Conservation (phyloP, 2,113 vertebrate species). For the Stigmatopora argus region DNA sequence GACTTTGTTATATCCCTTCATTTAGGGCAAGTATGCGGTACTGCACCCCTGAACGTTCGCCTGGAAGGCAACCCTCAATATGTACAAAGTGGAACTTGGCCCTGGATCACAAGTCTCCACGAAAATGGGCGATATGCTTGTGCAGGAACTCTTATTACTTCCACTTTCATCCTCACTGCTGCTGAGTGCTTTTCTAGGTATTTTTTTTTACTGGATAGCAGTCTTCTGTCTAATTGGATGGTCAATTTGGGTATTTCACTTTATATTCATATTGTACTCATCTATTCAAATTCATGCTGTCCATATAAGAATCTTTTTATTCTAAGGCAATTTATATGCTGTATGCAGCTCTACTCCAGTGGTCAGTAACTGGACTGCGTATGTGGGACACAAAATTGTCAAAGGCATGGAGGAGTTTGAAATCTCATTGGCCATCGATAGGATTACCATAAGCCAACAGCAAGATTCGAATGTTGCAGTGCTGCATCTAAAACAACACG, state of each 20-base stretch:
- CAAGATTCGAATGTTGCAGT: constrained; percentile 64
- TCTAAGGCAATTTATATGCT: not conserved
- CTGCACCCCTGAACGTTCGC: not conserved
- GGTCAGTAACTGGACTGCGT: constrained; percentile 39
- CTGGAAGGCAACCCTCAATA: constrained; percentile 1
- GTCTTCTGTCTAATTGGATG: not conserved
- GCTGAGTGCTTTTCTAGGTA: constrained; percentile 49
- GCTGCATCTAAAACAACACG: constrained; percentile 35
- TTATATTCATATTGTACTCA: too few relatives aligned
- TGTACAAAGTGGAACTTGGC: constrained; percentile 55
- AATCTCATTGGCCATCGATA: constrained; percentile 6
- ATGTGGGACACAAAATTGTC: constrained; percentile 23
- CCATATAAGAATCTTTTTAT: not conserved
- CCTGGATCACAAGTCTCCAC: constrained; percentile 73
- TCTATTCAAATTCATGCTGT: too few relatives aligned
- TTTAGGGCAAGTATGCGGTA: constrained; percentile 5
- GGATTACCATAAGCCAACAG: constrained; percentile 27
- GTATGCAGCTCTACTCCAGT: constrained; percentile 30
- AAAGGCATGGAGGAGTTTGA: constrained; percentile 29
- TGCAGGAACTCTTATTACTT: constrained; percentile 67
- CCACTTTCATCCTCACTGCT: constrained; percentile 63
- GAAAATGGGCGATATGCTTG: constrained; percentile 41
- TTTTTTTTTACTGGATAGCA: too few relatives aligned
- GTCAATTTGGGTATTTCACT: too few relatives aligned
- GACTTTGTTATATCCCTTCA: not conserved